Percentiles rank a stretch among this genome's conserved stretches.
phyloP scores from a whole-genome alignment of 1,140 invertebrate genomes.

The Zaprionus africanus region DNA sequence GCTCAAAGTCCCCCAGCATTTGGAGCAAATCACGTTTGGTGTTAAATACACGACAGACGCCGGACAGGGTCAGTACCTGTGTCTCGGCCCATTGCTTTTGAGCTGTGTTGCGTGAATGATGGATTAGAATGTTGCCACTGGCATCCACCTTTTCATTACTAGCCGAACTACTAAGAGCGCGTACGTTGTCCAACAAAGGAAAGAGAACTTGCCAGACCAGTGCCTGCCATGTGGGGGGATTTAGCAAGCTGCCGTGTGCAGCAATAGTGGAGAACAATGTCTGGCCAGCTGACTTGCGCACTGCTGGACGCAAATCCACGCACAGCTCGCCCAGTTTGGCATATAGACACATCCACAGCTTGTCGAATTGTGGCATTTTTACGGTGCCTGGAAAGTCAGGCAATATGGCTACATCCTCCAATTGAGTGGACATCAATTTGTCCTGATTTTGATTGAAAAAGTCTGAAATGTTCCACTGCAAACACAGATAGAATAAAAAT shows the following conservation, averaged over 20 bases:
- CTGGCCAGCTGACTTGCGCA: constrained; percentile 98
- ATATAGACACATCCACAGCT: constrained; percentile 98
- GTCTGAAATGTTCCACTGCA: constrained; percentile 98
- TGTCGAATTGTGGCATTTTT: constrained; percentile 95
- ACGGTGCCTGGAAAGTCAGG: constrained; percentile 93
- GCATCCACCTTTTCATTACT: constrained; percentile 97
- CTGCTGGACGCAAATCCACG: constrained; percentile 96
- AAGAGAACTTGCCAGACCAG: constrained; percentile 97
- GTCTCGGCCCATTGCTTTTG: constrained; percentile 99
- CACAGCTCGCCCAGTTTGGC: constrained; percentile 95
- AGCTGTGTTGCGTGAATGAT: constrained; percentile 99
- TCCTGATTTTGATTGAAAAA: constrained; percentile 98
- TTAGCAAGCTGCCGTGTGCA: constrained; percentile 95
- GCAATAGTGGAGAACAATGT: constrained; percentile 99
- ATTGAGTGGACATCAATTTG: constrained; percentile 90
- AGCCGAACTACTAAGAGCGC: constrained; percentile 94
- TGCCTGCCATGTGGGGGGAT: constrained; percentile 95
- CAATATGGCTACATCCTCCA: constrained; percentile 89
- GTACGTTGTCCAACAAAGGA: constrained; percentile 96
- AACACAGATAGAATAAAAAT: constrained; percentile 44
- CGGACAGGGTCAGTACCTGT: constrained; percentile 89
- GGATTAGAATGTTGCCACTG: constrained; percentile 97
- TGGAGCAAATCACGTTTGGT: constrained; percentile 94
- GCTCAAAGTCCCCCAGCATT: constrained; percentile 94
- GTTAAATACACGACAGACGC: constrained; percentile 92